Base-by-base conservation (phyloP, 2,113 vertebrate genomes). In the Ascaphus truei region DNA sequence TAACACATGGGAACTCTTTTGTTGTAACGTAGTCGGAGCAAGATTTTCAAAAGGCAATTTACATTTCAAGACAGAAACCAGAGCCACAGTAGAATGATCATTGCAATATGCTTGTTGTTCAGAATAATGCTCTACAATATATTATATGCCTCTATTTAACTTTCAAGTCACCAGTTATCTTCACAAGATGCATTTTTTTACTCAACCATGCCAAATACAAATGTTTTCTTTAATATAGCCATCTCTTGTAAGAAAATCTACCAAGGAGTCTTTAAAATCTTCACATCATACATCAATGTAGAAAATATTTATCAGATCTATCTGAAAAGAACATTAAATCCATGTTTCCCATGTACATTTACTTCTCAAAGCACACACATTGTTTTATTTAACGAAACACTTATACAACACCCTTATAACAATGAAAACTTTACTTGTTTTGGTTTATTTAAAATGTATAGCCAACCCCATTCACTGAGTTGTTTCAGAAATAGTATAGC, bases 11-110 rank as follows among this genome's bases (percentile, higher is more conserved):
- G 23, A 52, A 16, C 23, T 50, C 43, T 69, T 69, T 69, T 59
- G 39, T 60, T 60, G 66, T 69, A 50, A 48, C 23, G 45, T 8
- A 69, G 64, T 67, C 51, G 57, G 57, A 33, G 51, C n/a, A 30
- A 33, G 26, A 60, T 50, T 50, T 48, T 47, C 30, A 68, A 68
- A 68, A 26, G 36, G 10, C 41, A 29, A 68, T 69, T 60, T 69
- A 69, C 43, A 60, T 60, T 60, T 48, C 31, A 50, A 60, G 66
- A 69, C 22, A 60, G 55, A 69, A 69, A 59, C 29, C 66, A 68
- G 50, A 66, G 53, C 30, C 55, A 36, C 33, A 51, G 55, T 68
- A 23, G 39, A 25, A 48, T 43, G 52, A 68, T 68, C 18, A 56
- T 36, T 68, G 53, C 65, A 58, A 67, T 67, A 58, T 68, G 64